Evolutionary conservation across 2,113 vertebrate species (phyloP).

Genomic region (Panthera uncia): DNA sequence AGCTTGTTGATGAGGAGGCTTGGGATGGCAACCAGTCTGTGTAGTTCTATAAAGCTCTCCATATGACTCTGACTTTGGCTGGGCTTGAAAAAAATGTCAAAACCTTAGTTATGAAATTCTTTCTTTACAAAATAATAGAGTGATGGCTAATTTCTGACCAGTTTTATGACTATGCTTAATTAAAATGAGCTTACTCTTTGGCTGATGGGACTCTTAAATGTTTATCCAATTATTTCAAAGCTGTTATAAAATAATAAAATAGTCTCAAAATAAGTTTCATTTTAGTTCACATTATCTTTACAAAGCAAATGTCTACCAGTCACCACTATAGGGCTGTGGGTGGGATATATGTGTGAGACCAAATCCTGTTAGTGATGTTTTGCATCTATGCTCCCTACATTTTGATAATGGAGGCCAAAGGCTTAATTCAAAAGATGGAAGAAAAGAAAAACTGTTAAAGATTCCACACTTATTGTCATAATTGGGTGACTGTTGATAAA

Average conservation of each 20-base stretch:
- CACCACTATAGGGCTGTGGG: background rate
- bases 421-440: background rate
- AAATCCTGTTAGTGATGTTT: background rate
- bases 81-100: background rate
- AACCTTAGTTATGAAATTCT: background rate
- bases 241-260: slow-evolving; percentile 21
- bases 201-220: background rate
- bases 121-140: background rate
- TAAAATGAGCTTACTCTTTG: background rate
- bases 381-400: background rate
- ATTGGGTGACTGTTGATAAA: background rate
- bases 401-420: background rate
- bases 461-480: background rate
- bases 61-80: background rate
- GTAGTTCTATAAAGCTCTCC: background rate
- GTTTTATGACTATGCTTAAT: background rate
- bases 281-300: slow-evolving; percentile 1
- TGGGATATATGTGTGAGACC: background rate
- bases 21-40: background rate
- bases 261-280: background rate
- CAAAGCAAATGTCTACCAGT: background rate
- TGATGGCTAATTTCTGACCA: background rate
- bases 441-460: background rate
- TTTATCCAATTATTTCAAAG: slow-evolving; percentile 26
- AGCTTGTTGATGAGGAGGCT: background rate